Evolutionary conservation across 2,888 invertebrate genomes (phyloP).

Genomic region (Drosophila putrida): DNA sequence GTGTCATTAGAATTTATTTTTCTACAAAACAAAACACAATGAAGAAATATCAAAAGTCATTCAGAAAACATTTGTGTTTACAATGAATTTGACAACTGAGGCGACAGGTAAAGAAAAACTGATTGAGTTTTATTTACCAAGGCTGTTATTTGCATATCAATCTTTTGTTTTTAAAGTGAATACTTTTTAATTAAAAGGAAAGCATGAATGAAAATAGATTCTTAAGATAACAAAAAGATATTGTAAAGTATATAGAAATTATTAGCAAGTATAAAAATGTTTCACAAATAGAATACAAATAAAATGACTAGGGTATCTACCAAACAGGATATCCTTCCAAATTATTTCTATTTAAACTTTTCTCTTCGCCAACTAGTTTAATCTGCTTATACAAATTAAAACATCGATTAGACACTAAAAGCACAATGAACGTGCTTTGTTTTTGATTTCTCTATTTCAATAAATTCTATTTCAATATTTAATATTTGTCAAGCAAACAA

Average conservation of each 20-base stretch:
- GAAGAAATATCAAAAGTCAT: constrained; percentile 12
- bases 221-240: no score
- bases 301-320: no score
- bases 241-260: no score
- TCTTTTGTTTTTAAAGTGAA: background rate
- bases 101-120: constrained; percentile 3
- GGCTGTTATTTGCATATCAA: constrained; percentile 1
- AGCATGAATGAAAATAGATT: background rate
- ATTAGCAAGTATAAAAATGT: no score
- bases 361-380: background rate
- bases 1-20: constrained; percentile 18
- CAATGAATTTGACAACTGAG: background rate
- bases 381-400: background rate
- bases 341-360: background rate
- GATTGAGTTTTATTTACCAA: constrained; percentile 2
- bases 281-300: no score
- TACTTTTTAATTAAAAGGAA: background rate
- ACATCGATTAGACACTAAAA: background rate
- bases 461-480: background rate
- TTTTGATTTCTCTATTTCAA: constrained; percentile 9
- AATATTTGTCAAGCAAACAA: constrained; percentile 32
- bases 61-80: background rate
- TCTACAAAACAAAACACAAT: background rate
- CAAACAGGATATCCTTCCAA: background rate
- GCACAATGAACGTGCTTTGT: constrained; percentile 21